Percentiles rank a stretch among this genome's conserved stretches.
These are phyloP conservation scores for Synanthedon vespiformis DNA, from an alignment of 2,888 invertebrate species.

Conservation along the genomic window DNA sequence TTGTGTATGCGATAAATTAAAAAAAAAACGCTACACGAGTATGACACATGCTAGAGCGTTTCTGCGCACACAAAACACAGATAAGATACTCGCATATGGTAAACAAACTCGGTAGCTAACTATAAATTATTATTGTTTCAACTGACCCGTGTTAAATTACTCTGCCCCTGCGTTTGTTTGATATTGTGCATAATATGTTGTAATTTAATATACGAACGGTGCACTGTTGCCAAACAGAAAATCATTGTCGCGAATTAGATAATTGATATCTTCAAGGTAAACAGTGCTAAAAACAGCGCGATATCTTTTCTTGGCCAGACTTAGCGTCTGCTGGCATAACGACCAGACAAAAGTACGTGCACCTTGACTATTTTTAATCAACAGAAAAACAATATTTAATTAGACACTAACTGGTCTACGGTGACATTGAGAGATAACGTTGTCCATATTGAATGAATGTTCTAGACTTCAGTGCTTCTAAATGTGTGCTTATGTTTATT, in stretches of 20 bases:
- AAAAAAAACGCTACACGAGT: too few species aligned
- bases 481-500: too few species aligned
- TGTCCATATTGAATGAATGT: too few species aligned
- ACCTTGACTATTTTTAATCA: background rate
- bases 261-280: background rate
- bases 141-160: conserved; percentile 13
- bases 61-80: conserved; percentile 3
- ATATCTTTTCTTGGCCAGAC: background rate
- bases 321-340: background rate
- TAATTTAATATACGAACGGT: background rate
- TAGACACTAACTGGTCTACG: too few species aligned
- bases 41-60: too few species aligned
- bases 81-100: conserved; percentile 21
- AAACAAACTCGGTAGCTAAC: conserved; percentile 22
- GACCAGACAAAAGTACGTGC: background rate
- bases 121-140: conserved; percentile 10
- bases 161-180: background rate
- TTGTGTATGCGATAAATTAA: too few species aligned
- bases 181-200: background rate
- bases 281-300: background rate
- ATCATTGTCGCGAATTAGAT: background rate
- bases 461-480: too few species aligned
- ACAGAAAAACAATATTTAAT: background rate
- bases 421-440: too few species aligned
- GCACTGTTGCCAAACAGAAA: background rate